Evolutionary conservation across 92 coral and sea anemone species (phyloP), one percentile per base, ranked within the genome.

Genomic region (Meandrina meandrites): DNA sequence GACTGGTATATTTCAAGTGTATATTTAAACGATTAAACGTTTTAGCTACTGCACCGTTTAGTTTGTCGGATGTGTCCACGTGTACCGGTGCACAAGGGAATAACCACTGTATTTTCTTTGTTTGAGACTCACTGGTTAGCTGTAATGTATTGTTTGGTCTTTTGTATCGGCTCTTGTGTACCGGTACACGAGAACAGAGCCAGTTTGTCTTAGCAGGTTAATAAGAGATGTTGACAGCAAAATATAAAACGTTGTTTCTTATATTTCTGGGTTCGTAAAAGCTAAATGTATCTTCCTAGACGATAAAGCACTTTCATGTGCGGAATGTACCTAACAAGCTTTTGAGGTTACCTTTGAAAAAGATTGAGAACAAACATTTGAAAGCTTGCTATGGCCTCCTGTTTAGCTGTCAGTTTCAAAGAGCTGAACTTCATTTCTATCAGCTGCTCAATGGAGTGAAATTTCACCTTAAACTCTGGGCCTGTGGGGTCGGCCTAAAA

Each of bases 301-400:
- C 66, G 24, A 56, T 56, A 56, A 12, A 56, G 9, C 56, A 51
- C 5, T 40, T 40, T 40, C 45, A 6, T 40, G 45, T 2, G 6
- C 2, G 45, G 45, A 40, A 40, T 40, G 45, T 6, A 40, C 45
- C 45, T 40, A n/a, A 64, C 12, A 64, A 27, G 70, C 31, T 16
- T 64, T n/a, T 7, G 32, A n/a, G 13, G 70, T 34, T 86, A 97
- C 99, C 99, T 93, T 78, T 95, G 90, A 72, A 97, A 90, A 0
- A 97, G 87, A 60, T 79, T 94, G 79, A 97, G 88, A 40, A 97
- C 89, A 78, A 97, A 95, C 68, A 90, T 80, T 82, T 95, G 89
- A 90, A 97, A 97, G 68, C 93, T 88, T 40, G 96, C 95, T 10
- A 97, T 91, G 57, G 98, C 98, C 86, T 97, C 99, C 57, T 93